Conservation (phyloP, 92 coral and sea anemone genomes). For the Epizoanthus stellaris region DNA sequence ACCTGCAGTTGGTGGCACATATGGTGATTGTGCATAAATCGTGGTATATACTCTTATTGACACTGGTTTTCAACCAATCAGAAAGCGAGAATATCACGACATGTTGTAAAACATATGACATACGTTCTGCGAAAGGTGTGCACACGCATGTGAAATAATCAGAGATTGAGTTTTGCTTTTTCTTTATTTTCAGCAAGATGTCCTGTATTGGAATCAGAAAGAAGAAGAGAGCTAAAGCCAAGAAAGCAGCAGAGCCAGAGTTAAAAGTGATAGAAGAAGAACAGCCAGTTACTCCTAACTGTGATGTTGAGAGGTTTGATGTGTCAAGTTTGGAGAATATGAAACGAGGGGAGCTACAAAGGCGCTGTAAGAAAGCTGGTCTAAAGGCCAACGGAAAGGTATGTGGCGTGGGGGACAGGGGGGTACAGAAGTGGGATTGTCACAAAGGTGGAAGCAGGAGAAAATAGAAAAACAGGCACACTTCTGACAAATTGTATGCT, state of each 20-base stretch:
- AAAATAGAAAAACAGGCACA: neutral
- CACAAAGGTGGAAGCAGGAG: too few species aligned
- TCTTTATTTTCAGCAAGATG: neutral
- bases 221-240: neutral
- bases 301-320: neutral
- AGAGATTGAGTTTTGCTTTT: neutral
- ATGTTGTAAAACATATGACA: too few species aligned
- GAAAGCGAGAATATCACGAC: too few species aligned
- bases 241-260: neutral
- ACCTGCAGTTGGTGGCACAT: too few species aligned
- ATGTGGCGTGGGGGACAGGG: neutral
- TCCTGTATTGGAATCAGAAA: constrained; percentile 21
- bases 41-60: too few species aligned
- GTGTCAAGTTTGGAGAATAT: constrained; percentile 36
- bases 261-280: neutral
- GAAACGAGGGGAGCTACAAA: constrained; percentile 75
- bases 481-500: too few species aligned
- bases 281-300: neutral
- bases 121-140: too few species aligned
- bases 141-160: too few species aligned
- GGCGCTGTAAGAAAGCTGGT: constrained; percentile 73
- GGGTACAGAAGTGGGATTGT: neutral
- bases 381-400: constrained; percentile 92
- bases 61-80: too few species aligned
- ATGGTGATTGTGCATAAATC: too few species aligned